Evolutionary conservation across 2,113 vertebrate species (phyloP), one percentile per base, ranked within the genome.

Genomic region (Lontra canadensis): DNA sequence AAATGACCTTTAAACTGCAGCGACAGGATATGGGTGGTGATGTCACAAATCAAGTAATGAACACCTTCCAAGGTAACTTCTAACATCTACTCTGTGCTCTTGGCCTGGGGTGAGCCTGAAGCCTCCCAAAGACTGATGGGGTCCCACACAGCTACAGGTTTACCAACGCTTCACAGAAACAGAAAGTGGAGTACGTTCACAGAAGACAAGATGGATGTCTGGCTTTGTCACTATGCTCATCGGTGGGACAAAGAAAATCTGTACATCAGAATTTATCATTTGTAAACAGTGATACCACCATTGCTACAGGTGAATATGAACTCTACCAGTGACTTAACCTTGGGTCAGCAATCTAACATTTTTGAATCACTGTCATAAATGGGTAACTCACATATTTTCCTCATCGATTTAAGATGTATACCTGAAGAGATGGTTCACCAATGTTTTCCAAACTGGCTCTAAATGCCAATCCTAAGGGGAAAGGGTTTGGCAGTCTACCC

Each of bases 131-230:
- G 26, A 59, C 31, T 7, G 8, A 15, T 3, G 12, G 34, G 31
- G 55, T 80, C 69, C 69, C 42, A 31, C 3, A 31, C 23, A 74
- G 44, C 47, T 36, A 1, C 74, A n/a, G 29, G 23, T 36, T 57
- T 34, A 13, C 17, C 81, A 20, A 15, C 1, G 0, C 1, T 0
- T n/a, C 36, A 29, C 4, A 59, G 21, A 59, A 44, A 63, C 31
- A 44, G 14, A 71, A 73, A 44, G 39, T 42, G n/a, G 47, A 59
- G 20, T 1, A 17, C 9, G 6, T 42, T 44, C 29, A 89, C 14
- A 65, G 67, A 89, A 13, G 42, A 29, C 86, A 36, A 15, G 1
- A n/a, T 2, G 2, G 11, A 65, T 18, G 44, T 25, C 44, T 7
- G 52, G 10, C 23, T 84, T 69, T 14, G 29, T 76, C 87, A 44